Evolutionary conservation across 2,113 vertebrate species (phyloP), one percentile per base, ranked within the genome.

Genomic region (Raja brachyura): DNA sequence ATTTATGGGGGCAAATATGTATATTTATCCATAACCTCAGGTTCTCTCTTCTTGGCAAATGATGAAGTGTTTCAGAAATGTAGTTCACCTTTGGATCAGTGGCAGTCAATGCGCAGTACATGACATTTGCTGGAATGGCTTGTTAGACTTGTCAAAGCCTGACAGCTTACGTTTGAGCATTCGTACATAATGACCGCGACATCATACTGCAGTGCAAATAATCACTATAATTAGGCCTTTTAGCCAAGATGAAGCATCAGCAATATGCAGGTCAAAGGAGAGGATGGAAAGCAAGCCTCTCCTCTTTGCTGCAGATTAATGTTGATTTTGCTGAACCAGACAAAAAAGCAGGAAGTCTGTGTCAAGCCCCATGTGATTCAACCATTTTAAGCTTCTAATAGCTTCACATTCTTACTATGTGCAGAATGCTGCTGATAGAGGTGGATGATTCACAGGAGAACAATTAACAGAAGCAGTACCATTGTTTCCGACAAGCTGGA

Each of bases 401-500:
- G 5, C 94, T n/a, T n/a, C n/a, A n/a, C n/a, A n/a, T n/a, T n/a
- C n/a, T n/a, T n/a, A n/a, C n/a, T n/a, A n/a, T 94, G 93, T 94
- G 77, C 31, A 83, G 94, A 94, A 94, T 93, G 13, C 10, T 0
- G 0, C 93, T 94, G 93, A 48, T 76, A 93, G 93, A 86, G 93
- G 74, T 73, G 93, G 85, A 90, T 94, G 94, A 94, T 93, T 94
- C 94, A 94, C 93, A 93, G 61, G 93, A 94, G 93, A 93, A 93
- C 93, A 94, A 95, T 96, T 95, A 95, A 85, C 63, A 94, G 93
- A 95, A 95, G 83, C 93, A 95, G 90, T 93, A 76, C 4, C 0
- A 95, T 94, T 95, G 56, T 77, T 86, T 94, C 85, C 94, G 94
- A 94, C 93, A 95, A 93, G 95, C 92, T 94, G 14, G 93, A 93